Evolutionary conservation across 2,113 vertebrate genomes (phyloP).

Genomic region (Perognathus longimembris): DNA sequence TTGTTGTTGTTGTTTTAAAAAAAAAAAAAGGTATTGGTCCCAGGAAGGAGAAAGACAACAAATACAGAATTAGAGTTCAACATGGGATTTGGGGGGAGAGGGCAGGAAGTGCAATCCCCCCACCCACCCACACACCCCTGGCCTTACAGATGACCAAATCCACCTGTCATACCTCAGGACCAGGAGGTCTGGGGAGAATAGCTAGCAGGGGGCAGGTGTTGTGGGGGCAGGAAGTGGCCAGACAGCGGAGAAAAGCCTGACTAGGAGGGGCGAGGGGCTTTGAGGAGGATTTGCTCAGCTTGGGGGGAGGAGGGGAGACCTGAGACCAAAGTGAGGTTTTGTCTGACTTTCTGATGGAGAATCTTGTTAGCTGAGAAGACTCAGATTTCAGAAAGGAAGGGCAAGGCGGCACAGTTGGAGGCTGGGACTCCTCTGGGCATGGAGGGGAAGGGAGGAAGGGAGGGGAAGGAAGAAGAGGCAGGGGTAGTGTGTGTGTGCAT

Average conservation of each 20-base stretch:
- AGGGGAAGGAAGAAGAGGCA: not conserved
- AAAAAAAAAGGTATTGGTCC: too few relatives aligned
- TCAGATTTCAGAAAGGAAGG: not conserved
- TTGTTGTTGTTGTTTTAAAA: too few relatives aligned
- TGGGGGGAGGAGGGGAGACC: not conserved
- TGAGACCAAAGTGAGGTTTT: not conserved
- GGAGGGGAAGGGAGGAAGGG: not conserved
- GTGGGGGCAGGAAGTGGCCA: not conserved
- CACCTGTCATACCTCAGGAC: rapidly evolving
- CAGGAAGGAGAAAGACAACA: too few relatives aligned
- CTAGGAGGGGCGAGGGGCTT: not conserved
- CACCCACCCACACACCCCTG: not conserved
- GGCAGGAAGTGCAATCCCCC: not conserved
- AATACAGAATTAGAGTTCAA: too few relatives aligned
- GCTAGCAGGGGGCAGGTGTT: not conserved
- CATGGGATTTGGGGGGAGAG: too few relatives aligned
- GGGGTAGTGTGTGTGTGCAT: not conserved
- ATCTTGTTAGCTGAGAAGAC: not conserved
- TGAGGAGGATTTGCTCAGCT: slow-evolving; percentile 16
- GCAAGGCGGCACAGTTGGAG: not conserved
- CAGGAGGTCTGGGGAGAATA: not conserved
- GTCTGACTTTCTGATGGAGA: not conserved
- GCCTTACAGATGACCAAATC: not conserved
- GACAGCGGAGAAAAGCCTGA: not conserved
- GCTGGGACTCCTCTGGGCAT: not conserved